Base-by-base conservation (phyloP, 2,113 vertebrate genomes). In the Tretioscincus oriximinensis region DNA sequence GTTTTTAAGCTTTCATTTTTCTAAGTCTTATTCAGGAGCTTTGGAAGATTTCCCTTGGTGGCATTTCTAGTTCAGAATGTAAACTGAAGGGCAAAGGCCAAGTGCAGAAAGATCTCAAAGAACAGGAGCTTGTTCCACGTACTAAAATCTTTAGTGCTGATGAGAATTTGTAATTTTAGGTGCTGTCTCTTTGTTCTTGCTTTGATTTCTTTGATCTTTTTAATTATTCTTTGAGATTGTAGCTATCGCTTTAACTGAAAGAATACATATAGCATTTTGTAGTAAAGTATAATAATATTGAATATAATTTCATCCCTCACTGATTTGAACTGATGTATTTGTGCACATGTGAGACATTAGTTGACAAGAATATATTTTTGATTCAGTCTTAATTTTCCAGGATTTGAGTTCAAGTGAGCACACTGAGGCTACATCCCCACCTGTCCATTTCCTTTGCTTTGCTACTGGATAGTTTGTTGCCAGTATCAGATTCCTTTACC, bases 1-100 rank as follows among this genome's bases (percentile, higher is more conserved):
- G 96, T 94, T 97, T 98, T 98, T 97, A 97, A 96, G 95, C 93
- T 96, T 96, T 97, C 96, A 97, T 97, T 98, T 97, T 97, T 97
- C 96, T 96, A 94, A 92, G 91, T 94, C 93, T 92, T 94, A 93
- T 93, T 95, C 90, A 86, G 71, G 73, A 89, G 85, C 89, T 96
- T 96, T 95, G 89, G 95, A 92, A 95, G 91, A 95, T 96, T 97
- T 97, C 95, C 95, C 94, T 93, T 69, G 95, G 91, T 95, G 94
- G 91, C 90, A 84, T 95, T 96, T 91, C 91, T 84, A 86, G 83
- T 84, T 84, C 91, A 91, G 92, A 94, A 95, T 96, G 95, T 94
- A 96, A 96, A 94, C 89, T 90, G 93, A 76, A 91, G 93, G 90
- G 95, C 93, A 95, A 82, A 94, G 95, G 96, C 97, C 95, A 97